These are phyloP conservation scores for Rousettus madagascariensis DNA, from an alignment of 2,797 vertebrate genomes.

Conservation along the genomic window DNA sequence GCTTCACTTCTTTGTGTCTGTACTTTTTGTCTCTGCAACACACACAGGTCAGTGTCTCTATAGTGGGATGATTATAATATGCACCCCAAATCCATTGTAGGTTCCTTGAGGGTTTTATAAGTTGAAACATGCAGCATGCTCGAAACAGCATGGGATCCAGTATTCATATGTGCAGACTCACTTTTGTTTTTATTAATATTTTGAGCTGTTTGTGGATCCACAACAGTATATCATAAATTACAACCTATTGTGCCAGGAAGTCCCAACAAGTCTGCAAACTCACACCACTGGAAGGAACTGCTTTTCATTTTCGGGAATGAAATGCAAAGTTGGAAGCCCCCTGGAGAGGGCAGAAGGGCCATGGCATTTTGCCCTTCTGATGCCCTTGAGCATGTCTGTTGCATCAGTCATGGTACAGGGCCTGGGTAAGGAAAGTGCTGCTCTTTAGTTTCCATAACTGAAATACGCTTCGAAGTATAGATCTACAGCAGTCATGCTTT, in stretches of 20 bases:
- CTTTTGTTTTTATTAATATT: not conserved
- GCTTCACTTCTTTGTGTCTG: not conserved
- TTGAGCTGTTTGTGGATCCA: not conserved
- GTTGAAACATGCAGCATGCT: not conserved
- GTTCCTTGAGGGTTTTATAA: not conserved
- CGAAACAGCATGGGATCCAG: not conserved
- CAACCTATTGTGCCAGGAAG: not conserved
- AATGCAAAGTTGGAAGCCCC: not conserved
- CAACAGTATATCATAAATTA: too few relatives aligned
- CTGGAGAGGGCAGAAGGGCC: not conserved
- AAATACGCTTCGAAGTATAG: too few relatives aligned
- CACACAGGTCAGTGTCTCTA: not conserved
- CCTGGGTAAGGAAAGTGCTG: not conserved
- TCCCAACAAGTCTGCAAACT: not conserved
- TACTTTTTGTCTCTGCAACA: not conserved
- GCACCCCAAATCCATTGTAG: too few relatives aligned
- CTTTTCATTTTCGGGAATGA: not conserved
- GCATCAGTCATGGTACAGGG: not conserved
- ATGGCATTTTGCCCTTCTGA: not conserved
- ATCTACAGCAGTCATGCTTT: too few relatives aligned
- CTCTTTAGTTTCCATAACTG: too few relatives aligned
- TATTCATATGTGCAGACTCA: not conserved
- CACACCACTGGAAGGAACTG: not conserved
- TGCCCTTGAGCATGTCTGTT: not conserved
- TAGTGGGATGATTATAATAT: not conserved